Conservation (phyloP, 2,797 vertebrate genomes). For the Moxostoma hubbsi region DNA sequence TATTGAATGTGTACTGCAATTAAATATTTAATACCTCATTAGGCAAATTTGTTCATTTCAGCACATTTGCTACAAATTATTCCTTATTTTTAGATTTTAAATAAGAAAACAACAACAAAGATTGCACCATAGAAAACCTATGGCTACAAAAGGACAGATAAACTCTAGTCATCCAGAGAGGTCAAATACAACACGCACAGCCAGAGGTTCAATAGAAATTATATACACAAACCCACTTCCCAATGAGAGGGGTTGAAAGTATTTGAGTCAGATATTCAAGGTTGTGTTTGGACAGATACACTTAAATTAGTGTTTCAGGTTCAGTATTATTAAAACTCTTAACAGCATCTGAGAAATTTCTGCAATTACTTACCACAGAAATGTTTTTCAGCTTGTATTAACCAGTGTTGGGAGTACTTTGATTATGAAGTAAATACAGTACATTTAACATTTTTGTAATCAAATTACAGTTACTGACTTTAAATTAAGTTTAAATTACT, state of each 20-base stretch:
- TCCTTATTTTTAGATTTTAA: neutral
- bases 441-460: too few species aligned
- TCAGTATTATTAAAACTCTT: neutral
- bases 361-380: neutral
- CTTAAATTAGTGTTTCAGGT: neutral
- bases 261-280: neutral
- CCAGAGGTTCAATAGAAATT: slow-evolving; percentile 64
- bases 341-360: too few species aligned
- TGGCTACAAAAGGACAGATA: slow-evolving; percentile 17
- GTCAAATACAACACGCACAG: slow-evolving; percentile 65
- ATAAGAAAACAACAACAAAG: slow-evolving; percentile 8
- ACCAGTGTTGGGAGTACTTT: too few species aligned
- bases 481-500: too few species aligned
- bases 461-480: too few species aligned
- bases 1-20: neutral
- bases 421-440: too few species aligned
- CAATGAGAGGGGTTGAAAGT: slow-evolving; percentile 53
- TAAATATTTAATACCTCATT: neutral
- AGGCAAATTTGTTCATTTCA: neutral
- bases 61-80: neutral
- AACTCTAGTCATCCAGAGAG: slow-evolving; percentile 70
- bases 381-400: too few species aligned
- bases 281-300: neutral
- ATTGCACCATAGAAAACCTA: neutral
- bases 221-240: slow-evolving; percentile 62